Conservation (phyloP, 2,888 invertebrate genomes). For the Ochropleura leucogaster region DNA sequence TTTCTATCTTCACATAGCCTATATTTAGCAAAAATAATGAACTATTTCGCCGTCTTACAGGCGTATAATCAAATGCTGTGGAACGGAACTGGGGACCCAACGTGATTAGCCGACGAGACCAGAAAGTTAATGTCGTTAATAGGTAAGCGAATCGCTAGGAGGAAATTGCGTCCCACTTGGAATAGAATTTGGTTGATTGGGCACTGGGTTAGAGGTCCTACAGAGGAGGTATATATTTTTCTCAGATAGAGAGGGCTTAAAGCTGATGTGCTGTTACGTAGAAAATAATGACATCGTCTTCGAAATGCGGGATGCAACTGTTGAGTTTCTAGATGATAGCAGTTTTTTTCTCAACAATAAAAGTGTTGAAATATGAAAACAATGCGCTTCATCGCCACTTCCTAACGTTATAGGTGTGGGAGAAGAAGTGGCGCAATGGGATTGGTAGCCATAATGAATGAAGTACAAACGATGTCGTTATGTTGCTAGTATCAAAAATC, state of each 20-base stretch:
- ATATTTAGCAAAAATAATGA: slow-evolving; percentile 69
- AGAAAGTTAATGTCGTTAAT: slow-evolving; percentile 87
- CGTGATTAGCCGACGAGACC: slow-evolving; percentile 86
- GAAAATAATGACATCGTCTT: neutral
- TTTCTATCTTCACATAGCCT: slow-evolving; percentile 47
- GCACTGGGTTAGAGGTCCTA: slow-evolving; percentile 77
- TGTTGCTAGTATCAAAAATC: neutral
- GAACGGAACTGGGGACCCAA: slow-evolving; percentile 81
- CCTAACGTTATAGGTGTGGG: neutral
- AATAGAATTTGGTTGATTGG: slow-evolving; percentile 82
- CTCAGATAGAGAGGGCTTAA: neutral
- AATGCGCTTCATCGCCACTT: neutral
- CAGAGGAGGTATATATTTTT: slow-evolving; percentile 16
- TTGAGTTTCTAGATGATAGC: neutral
- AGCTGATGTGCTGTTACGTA: neutral
- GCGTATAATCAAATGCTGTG: slow-evolving; percentile 80
- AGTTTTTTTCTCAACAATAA: neutral
- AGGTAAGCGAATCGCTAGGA: slow-evolving; percentile 82
- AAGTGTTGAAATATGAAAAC: neutral
- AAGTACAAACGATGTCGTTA: neutral
- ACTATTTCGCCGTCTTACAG: slow-evolving; percentile 75
- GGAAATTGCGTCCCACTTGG: slow-evolving; percentile 87
- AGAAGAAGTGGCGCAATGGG: neutral
- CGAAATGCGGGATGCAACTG: neutral
- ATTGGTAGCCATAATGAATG: neutral